Evolutionary conservation across 2,888 invertebrate genomes (phyloP), one percentile per base, ranked within the genome.

Genomic region (Melanchra persicariae): DNA sequence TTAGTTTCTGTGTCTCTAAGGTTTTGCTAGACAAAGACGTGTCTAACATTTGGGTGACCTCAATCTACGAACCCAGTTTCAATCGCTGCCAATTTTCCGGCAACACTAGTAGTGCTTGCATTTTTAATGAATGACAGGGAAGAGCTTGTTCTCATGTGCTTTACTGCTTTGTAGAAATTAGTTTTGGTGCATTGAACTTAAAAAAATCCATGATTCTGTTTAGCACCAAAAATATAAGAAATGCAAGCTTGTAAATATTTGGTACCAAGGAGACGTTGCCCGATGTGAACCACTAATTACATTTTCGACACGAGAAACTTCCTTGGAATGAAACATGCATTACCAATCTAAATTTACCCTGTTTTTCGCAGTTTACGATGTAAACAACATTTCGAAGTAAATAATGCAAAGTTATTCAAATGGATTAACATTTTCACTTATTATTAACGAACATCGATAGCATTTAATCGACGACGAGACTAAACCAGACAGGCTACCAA

Each of bases 61-160:
- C 45, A 73, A 72, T 68, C 30, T 47, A 12, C 54, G 24, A 17
- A 64, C 63, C 62, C 43, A 67, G 55, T 65, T 73, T 30, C 40
- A 55, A 51, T 47, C 7, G 54, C 37, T 72, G 65, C 70, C 70
- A 76, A 81, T 67, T 66, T 73, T 70, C 65, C 37, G 30, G 58
- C 55, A 67, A 64, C 37, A 59, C 15, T 8, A 1, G 30, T n/a
- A 17, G n/a, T 19, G 63, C 15, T 26, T 54, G 26, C 49, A 54
- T 57, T 59, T 52, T 55, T n/a, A 63, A 57, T 57, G 0, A 55
- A 45, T 72, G 51, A 45, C 59, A 76, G 19, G 26, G 10, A 57
- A 37, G 15, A 52, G 6, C 19, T 7, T 22, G 15, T 57, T 37
- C 30, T 22, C 22, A 22, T 22, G 8, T 57, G 34, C 34, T 37